Conservation (phyloP, 1,140 invertebrate genomes). For the Bombyx mori region ASM3026992v2 NC_085112.1:6519001-6519500, state of each 20-base stretch:
- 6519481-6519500: slow-evolving; percentile 54
- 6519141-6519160: slow-evolving; percentile 44
- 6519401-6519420: no score
- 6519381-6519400: no score
- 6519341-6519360: no score
- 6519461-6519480: slow-evolving; percentile 50
- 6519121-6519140: slow-evolving; percentile 13
- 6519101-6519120: neutral
- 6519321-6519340: no score
- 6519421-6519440: slow-evolving; percentile 26
- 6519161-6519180: slow-evolving; percentile 44
- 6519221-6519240: slow-evolving; percentile 22
- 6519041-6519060: no score
- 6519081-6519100: neutral
- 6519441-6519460: slow-evolving; percentile 30
- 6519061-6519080: slow-evolving; percentile 4
- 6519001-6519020: neutral
- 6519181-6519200: slow-evolving; percentile 22
- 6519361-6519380: no score
- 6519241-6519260: no score
- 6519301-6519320: no score
- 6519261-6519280: no score
- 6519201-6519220: slow-evolving; percentile 23
- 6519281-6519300: no score
- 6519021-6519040: neutral